Conservation (phyloP, 1,140 invertebrate genomes). For the Triops cancriformis region DNA sequence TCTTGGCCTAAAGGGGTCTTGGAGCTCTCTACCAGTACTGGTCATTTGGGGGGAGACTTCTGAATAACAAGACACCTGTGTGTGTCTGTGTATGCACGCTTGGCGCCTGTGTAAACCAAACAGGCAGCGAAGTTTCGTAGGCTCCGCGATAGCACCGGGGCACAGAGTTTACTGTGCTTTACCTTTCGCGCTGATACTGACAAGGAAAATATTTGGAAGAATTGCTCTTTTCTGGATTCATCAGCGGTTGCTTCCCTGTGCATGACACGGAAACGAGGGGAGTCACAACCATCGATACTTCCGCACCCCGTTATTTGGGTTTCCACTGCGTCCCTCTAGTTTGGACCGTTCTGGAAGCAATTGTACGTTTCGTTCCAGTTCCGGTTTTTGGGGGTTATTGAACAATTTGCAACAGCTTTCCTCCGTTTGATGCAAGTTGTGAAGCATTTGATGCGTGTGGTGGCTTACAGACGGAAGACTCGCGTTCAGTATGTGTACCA, state of each 20-base stretch:
- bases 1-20: background rate
- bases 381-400: background rate
- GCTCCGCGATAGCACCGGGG: background rate
- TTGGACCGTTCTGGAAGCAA: background rate
- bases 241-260: background rate
- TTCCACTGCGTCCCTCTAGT: background rate
- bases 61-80: constrained; percentile 3
- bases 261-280: background rate
- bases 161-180: background rate
- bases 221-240: background rate
- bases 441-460: background rate
- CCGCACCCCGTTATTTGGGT: background rate
- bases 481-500: background rate
- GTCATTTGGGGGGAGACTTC: background rate
- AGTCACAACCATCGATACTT: background rate
- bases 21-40: background rate
- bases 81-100: background rate
- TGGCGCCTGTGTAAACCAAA: background rate
- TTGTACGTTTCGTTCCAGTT: background rate
- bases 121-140: background rate
- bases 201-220: background rate
- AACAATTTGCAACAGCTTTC: background rate
- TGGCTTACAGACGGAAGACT: background rate
- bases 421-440: background rate
- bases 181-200: background rate